Evolutionary conservation across 2,797 vertebrate species (phyloP).

Genomic region (Siniperca obscura): DNA sequence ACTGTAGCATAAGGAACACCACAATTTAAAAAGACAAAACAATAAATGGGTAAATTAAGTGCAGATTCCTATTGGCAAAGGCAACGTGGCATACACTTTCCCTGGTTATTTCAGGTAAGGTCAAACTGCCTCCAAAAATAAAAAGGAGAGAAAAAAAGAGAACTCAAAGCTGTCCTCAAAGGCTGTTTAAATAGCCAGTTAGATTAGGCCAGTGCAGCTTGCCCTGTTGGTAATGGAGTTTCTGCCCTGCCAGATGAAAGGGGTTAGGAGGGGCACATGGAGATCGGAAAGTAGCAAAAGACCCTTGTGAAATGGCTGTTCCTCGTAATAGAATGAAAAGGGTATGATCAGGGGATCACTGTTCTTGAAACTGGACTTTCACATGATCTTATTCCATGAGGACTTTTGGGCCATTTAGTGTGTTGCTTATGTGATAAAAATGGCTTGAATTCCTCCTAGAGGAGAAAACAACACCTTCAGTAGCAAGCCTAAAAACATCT

Average conservation of each 20-base stretch:
- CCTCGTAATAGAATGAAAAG: conserved; percentile 60
- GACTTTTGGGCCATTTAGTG: conserved; percentile 26
- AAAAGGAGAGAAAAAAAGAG: conserved; percentile 13
- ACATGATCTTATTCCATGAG: background rate
- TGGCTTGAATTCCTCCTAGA: conserved; percentile 11
- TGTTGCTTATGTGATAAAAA: conserved; percentile 25
- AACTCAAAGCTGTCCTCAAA: conserved; percentile 46
- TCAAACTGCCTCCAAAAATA: conserved; percentile 28
- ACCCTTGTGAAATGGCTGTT: conserved; percentile 40
- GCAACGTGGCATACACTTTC: background rate
- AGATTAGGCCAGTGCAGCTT: conserved; percentile 58
- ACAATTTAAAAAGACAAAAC: conserved; percentile 5
- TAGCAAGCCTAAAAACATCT: conserved; percentile 28
- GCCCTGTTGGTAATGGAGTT: conserved; percentile 68
- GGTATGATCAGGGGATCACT: conserved; percentile 38
- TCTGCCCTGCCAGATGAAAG: conserved; percentile 65
- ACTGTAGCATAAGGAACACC: background rate
- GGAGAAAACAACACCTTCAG: conserved; percentile 28
- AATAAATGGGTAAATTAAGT: background rate
- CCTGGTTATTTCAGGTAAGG: conserved; percentile 36
- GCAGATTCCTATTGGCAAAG: background rate
- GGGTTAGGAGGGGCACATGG: conserved; percentile 23
- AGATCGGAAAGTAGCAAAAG: conserved; percentile 47
- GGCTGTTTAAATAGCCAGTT: conserved; percentile 58
- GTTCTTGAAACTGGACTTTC: conserved; percentile 31